phyloP scores from a whole-genome alignment of 2,113 vertebrate species.

The Cavia porcellus region DNA sequence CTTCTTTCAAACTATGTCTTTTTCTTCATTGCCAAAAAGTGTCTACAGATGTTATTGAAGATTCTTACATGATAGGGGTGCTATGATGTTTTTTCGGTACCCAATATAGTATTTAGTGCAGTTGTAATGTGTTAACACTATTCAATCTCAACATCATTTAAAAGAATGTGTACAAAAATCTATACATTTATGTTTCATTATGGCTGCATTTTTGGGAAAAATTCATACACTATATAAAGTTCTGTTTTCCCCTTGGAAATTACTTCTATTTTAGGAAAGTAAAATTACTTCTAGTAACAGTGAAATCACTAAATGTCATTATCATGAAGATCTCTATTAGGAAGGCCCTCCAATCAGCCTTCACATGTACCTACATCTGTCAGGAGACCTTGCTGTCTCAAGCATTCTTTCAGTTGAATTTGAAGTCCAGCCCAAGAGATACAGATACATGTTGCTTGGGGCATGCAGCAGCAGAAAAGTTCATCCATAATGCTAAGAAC shows the following conservation, averaged over 20 bases:
- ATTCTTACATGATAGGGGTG: too few species aligned
- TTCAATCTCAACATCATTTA: background rate
- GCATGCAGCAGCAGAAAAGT: background rate
- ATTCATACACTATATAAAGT: background rate
- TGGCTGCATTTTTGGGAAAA: background rate
- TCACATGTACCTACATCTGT: background rate
- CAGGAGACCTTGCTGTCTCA: too few species aligned
- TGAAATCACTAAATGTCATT: background rate
- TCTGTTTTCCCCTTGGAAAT: background rate
- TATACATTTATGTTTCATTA: background rate
- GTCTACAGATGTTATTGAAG: background rate
- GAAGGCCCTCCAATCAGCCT: background rate
- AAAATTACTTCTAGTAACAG: background rate
- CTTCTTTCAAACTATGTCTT: background rate
- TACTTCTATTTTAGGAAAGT: background rate
- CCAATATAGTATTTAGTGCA: background rate
- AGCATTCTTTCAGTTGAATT: background rate
- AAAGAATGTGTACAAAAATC: background rate
- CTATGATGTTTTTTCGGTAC: background rate
- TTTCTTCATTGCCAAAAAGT: background rate
- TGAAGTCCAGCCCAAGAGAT: background rate
- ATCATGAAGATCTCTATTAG: fast-evolving
- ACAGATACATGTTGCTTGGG: background rate
- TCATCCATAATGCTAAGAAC: fast-evolving
- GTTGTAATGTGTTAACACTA: background rate